Percentiles rank a stretch among this genome's conserved stretches.
phyloP scores from a whole-genome alignment of 1,140 invertebrate genomes.

The Aphidius ervi region DNA sequence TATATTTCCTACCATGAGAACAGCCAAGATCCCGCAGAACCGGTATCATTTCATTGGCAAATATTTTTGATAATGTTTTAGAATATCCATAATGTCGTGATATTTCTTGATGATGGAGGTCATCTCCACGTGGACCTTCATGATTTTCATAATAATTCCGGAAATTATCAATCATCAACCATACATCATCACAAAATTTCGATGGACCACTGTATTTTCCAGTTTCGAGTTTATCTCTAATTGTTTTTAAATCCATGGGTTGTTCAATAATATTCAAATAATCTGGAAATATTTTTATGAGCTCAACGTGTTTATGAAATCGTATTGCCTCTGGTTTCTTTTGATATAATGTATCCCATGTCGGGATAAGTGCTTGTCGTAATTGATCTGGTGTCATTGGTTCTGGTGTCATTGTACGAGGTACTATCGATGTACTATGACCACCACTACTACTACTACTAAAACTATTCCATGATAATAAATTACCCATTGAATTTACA shows the following conservation, averaged over 20 bases:
- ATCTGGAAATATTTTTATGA: too few species aligned
- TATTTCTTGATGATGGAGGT: slow-evolving; percentile 94
- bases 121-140: too few species aligned
- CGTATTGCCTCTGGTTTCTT: too few species aligned
- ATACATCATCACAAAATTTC: slow-evolving; percentile 99
- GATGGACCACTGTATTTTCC: slow-evolving; percentile 96
- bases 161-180: slow-evolving; percentile 98
- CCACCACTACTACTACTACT: too few species aligned
- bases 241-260: slow-evolving; percentile 97
- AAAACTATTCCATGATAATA: too few species aligned
- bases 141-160: too few species aligned
- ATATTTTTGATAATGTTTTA: slow-evolving; percentile 89
- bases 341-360: slow-evolving; percentile 88
- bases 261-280: slow-evolving; percentile 98
- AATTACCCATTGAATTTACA: slow-evolving; percentile 56
- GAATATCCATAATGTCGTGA: slow-evolving; percentile 97
- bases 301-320: too few species aligned
- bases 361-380: slow-evolving; percentile 87
- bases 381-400: slow-evolving; percentile 90
- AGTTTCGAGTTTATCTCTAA: slow-evolving; percentile 88
- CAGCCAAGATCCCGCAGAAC: slow-evolving; percentile 99
- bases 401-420: too few species aligned
- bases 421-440: too few species aligned
- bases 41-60: slow-evolving; percentile 95
- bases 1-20: slow-evolving; percentile 97